Percentiles rank a stretch among this genome's conserved stretches.
Conservation (phyloP, 2,113 vertebrate genomes). For the Podarcis cretensis region DNA sequence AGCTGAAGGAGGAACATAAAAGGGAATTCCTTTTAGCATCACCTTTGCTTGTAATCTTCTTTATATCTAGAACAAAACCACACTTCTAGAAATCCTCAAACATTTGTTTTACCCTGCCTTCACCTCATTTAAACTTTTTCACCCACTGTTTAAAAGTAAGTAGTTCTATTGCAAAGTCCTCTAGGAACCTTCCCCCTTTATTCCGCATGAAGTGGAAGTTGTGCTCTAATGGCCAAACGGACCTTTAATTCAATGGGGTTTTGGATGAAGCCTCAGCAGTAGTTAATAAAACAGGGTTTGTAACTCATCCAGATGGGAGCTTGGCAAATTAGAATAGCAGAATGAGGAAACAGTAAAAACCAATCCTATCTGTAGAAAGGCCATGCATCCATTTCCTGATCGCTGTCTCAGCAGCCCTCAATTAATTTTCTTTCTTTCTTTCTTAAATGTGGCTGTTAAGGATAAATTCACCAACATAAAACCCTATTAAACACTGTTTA, state of each 20-base stretch:
- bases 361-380: constrained; percentile 56
- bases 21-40: constrained; percentile 63
- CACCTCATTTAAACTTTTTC: constrained; percentile 22
- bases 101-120: constrained; percentile 8
- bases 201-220: background rate
- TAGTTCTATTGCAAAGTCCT: constrained; percentile 29
- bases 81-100: background rate
- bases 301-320: constrained; percentile 55
- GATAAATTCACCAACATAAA: constrained; percentile 53
- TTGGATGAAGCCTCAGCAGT: constrained; percentile 52
- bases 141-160: constrained; percentile 19
- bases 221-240: background rate
- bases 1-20: constrained; percentile 30
- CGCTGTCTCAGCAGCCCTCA: constrained; percentile 35
- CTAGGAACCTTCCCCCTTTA: constrained; percentile 30
- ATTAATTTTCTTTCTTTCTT: constrained; percentile 34
- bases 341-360: constrained; percentile 54
- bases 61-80: constrained; percentile 12
- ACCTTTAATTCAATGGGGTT: constrained; percentile 53
- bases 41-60: constrained; percentile 50
- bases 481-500: constrained; percentile 39
- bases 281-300: constrained; percentile 46
- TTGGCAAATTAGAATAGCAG: constrained; percentile 49
- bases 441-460: constrained; percentile 54
- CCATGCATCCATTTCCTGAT: constrained; percentile 41